These are phyloP conservation scores for Brachionus rubens DNA, from an alignment of 1,140 invertebrate genomes.

Conservation along the genomic window DNA sequence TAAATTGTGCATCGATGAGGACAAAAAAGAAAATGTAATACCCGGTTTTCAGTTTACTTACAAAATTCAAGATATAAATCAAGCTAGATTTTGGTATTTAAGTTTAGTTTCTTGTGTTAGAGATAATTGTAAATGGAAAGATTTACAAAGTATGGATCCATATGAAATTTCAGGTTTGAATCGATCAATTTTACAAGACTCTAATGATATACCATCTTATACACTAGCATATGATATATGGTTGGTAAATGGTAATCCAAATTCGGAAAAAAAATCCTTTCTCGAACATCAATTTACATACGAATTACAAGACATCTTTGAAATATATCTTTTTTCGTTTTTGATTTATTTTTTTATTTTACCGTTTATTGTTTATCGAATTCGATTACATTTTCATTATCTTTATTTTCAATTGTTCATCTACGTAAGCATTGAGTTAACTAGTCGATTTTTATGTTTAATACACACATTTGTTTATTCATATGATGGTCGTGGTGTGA, in stretches of 20 bases:
- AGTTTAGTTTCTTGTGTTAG: constrained; percentile 86
- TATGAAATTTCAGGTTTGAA: constrained; percentile 64
- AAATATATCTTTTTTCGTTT: constrained; percentile 84
- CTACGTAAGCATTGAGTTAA: constrained; percentile 77
- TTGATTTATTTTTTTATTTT: constrained; percentile 68
- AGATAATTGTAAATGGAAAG: constrained; percentile 63
- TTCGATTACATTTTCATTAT: constrained; percentile 76
- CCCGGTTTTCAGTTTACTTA: constrained; percentile 87
- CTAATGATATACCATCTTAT: constrained; percentile 53
- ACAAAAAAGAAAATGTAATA: constrained; percentile 76
- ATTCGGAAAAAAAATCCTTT: constrained; percentile 66
- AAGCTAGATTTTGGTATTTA: constrained; percentile 92
- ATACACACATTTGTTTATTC: constrained; percentile 85
- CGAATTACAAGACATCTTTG: constrained; percentile 79
- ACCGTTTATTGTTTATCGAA: constrained; percentile 61
- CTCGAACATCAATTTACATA: constrained; percentile 93
- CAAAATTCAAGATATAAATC: constrained; percentile 77
- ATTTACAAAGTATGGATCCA: constrained; percentile 63
- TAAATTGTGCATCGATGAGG: constrained; percentile 80
- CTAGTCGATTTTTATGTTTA: constrained; percentile 78
- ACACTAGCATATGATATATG: constrained; percentile 84
- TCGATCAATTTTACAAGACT: constrained; percentile 46
- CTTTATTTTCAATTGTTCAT: constrained; percentile 85
- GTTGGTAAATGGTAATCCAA: constrained; percentile 90
- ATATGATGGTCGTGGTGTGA: constrained; percentile 78